phyloP scores from a whole-genome alignment of 2,797 vertebrate genomes.

The Acanthurus leucopareius region DNA sequence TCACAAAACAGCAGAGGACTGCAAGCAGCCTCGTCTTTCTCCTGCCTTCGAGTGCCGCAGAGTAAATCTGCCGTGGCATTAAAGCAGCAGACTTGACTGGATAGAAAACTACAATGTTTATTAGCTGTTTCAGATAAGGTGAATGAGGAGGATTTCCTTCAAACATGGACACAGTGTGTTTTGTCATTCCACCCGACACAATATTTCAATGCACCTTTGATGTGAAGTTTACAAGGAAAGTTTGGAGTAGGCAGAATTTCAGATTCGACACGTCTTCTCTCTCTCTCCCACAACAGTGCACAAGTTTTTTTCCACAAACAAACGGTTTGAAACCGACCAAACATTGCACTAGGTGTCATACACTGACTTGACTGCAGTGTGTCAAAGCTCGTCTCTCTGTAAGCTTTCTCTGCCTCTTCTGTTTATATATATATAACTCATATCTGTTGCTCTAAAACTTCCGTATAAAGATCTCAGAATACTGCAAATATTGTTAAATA shows the following conservation, averaged over 20 bases:
- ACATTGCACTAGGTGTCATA: constrained; percentile 9
- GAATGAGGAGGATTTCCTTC: constrained; percentile 15
- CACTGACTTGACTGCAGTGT: constrained; percentile 29
- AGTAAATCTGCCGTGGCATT: constrained; percentile 44
- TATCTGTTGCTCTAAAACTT: background rate
- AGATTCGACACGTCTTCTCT: constrained; percentile 33
- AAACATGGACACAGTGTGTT: background rate
- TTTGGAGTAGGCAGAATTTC: constrained; percentile 27
- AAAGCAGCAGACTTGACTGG: constrained; percentile 37
- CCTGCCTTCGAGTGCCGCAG: constrained; percentile 36
- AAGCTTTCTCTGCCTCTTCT: constrained; percentile 17
- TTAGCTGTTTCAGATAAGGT: constrained; percentile 34
- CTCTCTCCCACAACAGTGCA: constrained; percentile 3
- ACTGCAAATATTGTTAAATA: background rate
- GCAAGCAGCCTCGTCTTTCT: constrained; percentile 57
- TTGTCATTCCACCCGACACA: constrained; percentile 7
- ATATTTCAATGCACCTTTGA: constrained; percentile 35
- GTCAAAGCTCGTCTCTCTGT: constrained; percentile 15
- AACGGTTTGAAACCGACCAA: constrained; percentile 38
- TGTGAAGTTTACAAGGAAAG: constrained; percentile 31
- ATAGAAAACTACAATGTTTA: constrained; percentile 33
- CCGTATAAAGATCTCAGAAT: background rate
- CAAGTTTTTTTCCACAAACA: constrained; percentile 33
- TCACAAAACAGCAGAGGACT: constrained; percentile 56
- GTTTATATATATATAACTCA: constrained; percentile 50